Conservation (phyloP, 2,888 invertebrate species). For the Malacosoma neustria region DNA sequence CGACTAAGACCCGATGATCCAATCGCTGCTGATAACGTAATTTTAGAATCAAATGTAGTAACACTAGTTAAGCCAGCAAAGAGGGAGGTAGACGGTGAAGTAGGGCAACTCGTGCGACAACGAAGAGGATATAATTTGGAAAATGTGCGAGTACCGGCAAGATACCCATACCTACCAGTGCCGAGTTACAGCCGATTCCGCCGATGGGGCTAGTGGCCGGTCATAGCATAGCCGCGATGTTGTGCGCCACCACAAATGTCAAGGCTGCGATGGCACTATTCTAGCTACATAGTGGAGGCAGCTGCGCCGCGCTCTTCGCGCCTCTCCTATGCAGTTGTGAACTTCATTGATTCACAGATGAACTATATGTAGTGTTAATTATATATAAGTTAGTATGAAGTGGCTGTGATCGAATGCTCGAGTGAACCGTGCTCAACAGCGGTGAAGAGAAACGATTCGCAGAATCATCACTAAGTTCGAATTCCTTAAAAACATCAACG, state of each 20-base stretch:
- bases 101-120: slow-evolving; percentile 40
- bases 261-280: slow-evolving; percentile 51
- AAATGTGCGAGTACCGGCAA: slow-evolving; percentile 63
- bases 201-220: slow-evolving; percentile 61
- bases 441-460: slow-evolving; percentile 40
- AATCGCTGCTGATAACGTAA: slow-evolving; percentile 53
- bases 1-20: slow-evolving; percentile 48
- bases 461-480: slow-evolving; percentile 21
- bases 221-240: slow-evolving; percentile 17
- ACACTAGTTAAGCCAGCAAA: slow-evolving; percentile 47
- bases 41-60: slow-evolving; percentile 59
- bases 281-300: slow-evolving; percentile 21
- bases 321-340: slow-evolving; percentile 28
- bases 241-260: slow-evolving; percentile 47
- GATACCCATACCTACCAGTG: slow-evolving; percentile 63
- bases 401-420: slow-evolving; percentile 65
- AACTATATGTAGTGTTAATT: slow-evolving; percentile 41
- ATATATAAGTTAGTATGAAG: slow-evolving; percentile 39
- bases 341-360: slow-evolving; percentile 14
- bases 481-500: background rate
- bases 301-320: slow-evolving; percentile 27
- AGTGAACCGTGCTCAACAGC: slow-evolving; percentile 35
- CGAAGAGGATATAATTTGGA: slow-evolving; percentile 67
- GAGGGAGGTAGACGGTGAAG: slow-evolving; percentile 26
- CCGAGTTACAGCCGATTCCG: slow-evolving; percentile 58